These are phyloP conservation scores for Chalcosyrphus nemorum DNA, from an alignment of 2,888 invertebrate species.

Conservation along the genomic window DNA sequence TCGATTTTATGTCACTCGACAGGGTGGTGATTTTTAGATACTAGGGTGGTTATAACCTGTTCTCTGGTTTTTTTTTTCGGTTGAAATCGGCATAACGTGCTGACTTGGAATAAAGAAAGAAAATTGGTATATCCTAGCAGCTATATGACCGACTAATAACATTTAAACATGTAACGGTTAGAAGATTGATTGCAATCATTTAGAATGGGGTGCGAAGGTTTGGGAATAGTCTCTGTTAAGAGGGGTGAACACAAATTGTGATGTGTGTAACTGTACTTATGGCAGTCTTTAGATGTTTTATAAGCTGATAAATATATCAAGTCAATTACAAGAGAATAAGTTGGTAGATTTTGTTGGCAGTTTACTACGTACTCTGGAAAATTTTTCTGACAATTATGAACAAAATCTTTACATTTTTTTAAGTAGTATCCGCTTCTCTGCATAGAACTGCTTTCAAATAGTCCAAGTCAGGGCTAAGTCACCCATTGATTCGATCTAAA, in stretches of 20 bases:
- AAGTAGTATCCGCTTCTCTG: too few species aligned
- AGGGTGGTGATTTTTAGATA: slow-evolving; percentile 37
- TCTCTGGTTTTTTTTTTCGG: not conserved
- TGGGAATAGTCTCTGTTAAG: not conserved
- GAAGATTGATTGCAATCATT: slow-evolving; percentile 50
- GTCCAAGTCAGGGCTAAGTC: too few species aligned
- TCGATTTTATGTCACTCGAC: slow-evolving; percentile 52
- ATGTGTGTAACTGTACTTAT: slow-evolving; percentile 17
- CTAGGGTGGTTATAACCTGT: slow-evolving; percentile 9
- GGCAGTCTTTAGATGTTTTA: not conserved
- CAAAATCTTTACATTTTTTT: too few species aligned
- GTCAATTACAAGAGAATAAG: not conserved
- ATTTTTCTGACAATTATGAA: too few species aligned
- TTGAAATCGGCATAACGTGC: slow-evolving; percentile 29
- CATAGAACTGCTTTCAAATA: too few species aligned
- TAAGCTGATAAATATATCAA: not conserved
- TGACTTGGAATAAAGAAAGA: slow-evolving; percentile 20
- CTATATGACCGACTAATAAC: slow-evolving; percentile 40
- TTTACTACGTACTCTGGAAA: too few species aligned
- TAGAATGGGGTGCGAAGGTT: slow-evolving; percentile 51
- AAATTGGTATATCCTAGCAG: not conserved
- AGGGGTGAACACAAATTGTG: not conserved
- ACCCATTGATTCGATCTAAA: too few species aligned
- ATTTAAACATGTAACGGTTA: slow-evolving; percentile 41
- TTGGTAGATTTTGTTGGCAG: not conserved